Evolutionary conservation across 2,888 invertebrate genomes (phyloP).

Genomic region (Pyrocoelia pectoralis): DNA sequence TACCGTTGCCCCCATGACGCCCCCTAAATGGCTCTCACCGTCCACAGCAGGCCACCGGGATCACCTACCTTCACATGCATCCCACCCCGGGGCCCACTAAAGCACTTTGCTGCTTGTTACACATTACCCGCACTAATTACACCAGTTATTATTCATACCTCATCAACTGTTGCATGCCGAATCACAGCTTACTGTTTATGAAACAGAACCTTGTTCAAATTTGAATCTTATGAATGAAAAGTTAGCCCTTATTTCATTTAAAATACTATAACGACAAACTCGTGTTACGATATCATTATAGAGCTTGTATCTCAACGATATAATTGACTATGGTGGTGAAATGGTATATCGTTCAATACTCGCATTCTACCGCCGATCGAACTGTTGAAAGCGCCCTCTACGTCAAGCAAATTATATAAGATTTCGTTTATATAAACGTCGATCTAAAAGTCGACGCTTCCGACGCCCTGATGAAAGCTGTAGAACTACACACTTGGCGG

Average conservation of each 20-base stretch:
- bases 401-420: slow-evolving; percentile 26
- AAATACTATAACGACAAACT: slow-evolving; percentile 14
- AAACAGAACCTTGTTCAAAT: background rate
- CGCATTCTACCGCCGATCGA: slow-evolving; percentile 46
- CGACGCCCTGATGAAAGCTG: slow-evolving; percentile 14
- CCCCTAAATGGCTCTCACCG: slow-evolving; percentile 39
- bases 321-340: slow-evolving; percentile 55
- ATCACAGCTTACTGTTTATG: slow-evolving; percentile 12
- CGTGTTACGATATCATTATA: slow-evolving; percentile 33
- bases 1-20: slow-evolving; percentile 39
- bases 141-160: slow-evolving; percentile 54
- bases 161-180: slow-evolving; percentile 56
- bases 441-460: slow-evolving; percentile 7
- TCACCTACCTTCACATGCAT: slow-evolving; percentile 46
- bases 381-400: slow-evolving; percentile 40
- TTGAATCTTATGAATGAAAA: slow-evolving; percentile 5
- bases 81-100: slow-evolving; percentile 52
- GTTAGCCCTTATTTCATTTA: background rate
- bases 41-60: slow-evolving; percentile 41
- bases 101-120: slow-evolving; percentile 53
- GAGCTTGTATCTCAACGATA: slow-evolving; percentile 40
- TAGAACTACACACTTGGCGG: background rate
- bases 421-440: background rate
- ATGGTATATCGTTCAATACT: slow-evolving; percentile 57
- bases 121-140: slow-evolving; percentile 50